phyloP scores from a whole-genome alignment of 2,113 vertebrate genomes.

The Python bivittatus region DNA sequence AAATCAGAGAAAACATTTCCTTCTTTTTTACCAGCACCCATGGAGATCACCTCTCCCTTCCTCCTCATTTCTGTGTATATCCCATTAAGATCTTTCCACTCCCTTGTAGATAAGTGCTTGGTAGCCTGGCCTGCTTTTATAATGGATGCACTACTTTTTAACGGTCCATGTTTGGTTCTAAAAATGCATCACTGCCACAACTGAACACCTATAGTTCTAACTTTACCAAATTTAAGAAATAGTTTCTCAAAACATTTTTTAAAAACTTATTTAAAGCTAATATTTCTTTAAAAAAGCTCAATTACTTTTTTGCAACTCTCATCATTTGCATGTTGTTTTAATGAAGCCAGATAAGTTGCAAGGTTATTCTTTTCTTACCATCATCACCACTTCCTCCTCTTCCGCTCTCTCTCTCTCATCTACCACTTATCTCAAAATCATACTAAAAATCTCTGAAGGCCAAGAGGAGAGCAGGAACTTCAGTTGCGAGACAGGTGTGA shows the following conservation, averaged over 20 bases:
- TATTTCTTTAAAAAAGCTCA: background rate
- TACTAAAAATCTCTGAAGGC: background rate
- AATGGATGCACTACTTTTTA: background rate
- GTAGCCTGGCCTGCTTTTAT: background rate
- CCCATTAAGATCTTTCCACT: background rate
- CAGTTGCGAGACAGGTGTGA: conserved; percentile 19
- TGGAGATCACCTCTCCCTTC: background rate
- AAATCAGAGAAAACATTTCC: too few species aligned
- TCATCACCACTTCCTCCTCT: background rate
- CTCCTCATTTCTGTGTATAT: background rate
- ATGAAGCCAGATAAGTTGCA: background rate
- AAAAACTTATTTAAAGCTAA: background rate
- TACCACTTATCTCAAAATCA: conserved; percentile 19
- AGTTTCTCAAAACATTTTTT: background rate
- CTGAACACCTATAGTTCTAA: background rate
- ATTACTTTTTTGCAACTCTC: conserved; percentile 3
- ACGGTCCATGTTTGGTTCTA: background rate
- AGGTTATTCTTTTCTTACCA: background rate
- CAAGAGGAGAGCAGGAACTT: conserved; percentile 9
- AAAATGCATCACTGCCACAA: background rate
- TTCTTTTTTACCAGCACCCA: background rate
- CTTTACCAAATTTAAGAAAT: background rate
- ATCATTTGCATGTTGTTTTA: background rate
- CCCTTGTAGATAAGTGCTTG: background rate
- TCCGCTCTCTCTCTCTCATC: background rate